Percentiles rank a stretch among this genome's conserved stretches.
phyloP scores from a whole-genome alignment of 2,113 vertebrate species.

The Elgaria multicarinata region DNA sequence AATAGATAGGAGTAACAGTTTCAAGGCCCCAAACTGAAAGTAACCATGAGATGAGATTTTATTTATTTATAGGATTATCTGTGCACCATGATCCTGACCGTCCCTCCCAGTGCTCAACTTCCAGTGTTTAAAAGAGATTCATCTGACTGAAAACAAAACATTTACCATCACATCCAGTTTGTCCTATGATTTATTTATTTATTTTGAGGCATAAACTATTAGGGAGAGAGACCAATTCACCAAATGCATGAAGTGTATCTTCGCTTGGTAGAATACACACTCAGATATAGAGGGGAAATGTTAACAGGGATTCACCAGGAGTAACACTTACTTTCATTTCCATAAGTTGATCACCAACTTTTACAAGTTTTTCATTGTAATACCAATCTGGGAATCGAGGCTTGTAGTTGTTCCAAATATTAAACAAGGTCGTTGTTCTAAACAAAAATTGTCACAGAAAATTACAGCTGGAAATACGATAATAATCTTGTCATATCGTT shows the following conservation, averaged over 20 bases:
- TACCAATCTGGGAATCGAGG: constrained; percentile 83
- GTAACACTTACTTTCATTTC: constrained; percentile 83
- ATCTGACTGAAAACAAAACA: background rate
- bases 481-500: constrained; percentile 48
- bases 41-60: no score
- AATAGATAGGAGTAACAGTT: no score
- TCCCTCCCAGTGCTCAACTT: background rate
- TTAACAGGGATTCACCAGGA: background rate
- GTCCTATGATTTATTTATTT: background rate
- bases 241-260: background rate
- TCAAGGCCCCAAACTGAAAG: background rate
- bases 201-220: background rate
- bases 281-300: constrained; percentile 1
- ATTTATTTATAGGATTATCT: background rate
- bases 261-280: background rate
- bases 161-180: background rate
- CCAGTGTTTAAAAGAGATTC: background rate
- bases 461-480: constrained; percentile 47
- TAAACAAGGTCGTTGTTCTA: constrained; percentile 86
- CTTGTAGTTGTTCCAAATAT: constrained; percentile 90
- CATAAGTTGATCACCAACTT: constrained; percentile 87
- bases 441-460: constrained; percentile 62
- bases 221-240: background rate
- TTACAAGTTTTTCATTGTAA: constrained; percentile 86
- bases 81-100: background rate